A percentile compares a stretch with the other conserved stretches of the same genome.
phyloP scores from a whole-genome alignment of 2,113 vertebrate genomes.

The Azemiops feae region DNA sequence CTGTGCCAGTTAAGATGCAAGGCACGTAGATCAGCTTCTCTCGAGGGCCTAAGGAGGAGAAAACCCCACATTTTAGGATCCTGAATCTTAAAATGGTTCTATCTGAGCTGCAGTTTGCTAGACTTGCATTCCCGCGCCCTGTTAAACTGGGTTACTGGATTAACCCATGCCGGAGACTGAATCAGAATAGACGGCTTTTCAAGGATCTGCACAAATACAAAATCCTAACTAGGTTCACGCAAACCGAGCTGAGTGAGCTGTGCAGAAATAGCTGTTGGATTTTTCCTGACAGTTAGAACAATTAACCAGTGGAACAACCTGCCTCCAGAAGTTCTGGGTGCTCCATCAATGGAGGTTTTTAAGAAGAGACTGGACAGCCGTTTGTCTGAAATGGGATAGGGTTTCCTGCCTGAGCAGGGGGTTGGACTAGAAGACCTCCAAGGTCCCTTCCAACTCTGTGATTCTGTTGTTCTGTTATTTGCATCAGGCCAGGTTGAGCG shows the following conservation, averaged over 20 bases:
- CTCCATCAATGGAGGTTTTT: background rate
- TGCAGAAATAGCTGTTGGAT: background rate
- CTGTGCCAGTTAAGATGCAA: constrained; percentile 87
- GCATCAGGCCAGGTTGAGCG: background rate
- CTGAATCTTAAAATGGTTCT: background rate
- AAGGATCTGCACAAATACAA: background rate
- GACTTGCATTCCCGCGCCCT: accelerated
- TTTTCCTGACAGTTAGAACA: background rate
- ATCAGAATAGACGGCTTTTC: background rate
- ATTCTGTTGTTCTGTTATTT: background rate
- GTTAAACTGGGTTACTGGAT: background rate
- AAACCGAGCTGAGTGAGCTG: background rate
- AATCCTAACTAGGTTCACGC: background rate
- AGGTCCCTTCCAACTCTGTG: background rate
- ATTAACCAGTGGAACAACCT: background rate
- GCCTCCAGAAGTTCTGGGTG: background rate
- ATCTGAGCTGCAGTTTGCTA: background rate
- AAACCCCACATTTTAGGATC: background rate
- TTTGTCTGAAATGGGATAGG: background rate
- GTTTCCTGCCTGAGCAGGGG: background rate
- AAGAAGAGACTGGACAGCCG: background rate
- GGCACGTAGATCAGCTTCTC: constrained; percentile 89
- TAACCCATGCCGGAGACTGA: background rate
- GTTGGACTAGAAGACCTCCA: background rate
- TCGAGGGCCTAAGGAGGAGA: constrained; percentile 43